A percentile compares a stretch with the other conserved stretches of the same genome.
These are phyloP conservation scores for Uloborus plumipes DNA, from an alignment of 2,888 invertebrate genomes.

Conservation along the genomic window DNA sequence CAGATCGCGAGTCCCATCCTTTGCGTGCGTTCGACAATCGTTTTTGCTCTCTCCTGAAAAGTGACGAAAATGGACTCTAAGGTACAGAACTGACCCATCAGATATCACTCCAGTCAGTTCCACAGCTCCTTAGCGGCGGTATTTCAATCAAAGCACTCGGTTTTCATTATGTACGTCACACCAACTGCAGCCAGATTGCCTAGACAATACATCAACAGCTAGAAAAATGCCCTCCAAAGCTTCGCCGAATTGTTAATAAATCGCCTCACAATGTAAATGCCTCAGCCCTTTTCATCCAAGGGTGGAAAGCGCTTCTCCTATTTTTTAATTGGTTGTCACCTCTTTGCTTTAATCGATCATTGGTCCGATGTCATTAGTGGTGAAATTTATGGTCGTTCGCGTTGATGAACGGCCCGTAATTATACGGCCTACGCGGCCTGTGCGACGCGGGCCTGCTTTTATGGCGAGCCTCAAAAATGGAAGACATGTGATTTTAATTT, in stretches of 20 bases:
- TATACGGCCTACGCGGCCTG: constrained; percentile 44
- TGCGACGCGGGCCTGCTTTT: constrained; percentile 10
- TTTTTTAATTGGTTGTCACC: constrained; percentile 48
- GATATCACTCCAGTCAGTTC: no score
- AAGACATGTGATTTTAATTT: constrained; percentile 20
- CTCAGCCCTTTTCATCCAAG: constrained; percentile 3
- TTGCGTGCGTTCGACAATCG: no score
- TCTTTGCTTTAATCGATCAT: constrained; percentile 42
- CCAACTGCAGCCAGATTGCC: no score
- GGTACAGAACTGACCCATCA: no score
- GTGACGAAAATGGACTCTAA: no score
- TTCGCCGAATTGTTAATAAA: background rate
- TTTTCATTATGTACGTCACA: no score
- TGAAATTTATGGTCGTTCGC: constrained; percentile 30
- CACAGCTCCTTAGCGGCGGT: no score
- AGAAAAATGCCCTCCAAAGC: background rate
- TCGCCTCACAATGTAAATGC: constrained; percentile 40
- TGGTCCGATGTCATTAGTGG: constrained; percentile 36
- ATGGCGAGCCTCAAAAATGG: constrained; percentile 12
- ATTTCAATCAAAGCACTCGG: no score
- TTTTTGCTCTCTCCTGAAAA: no score
- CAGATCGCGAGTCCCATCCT: no score
- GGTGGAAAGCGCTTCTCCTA: background rate
- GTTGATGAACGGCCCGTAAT: constrained; percentile 54
- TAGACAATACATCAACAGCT: no score